Base-by-base conservation (phyloP, 1,140 invertebrate genomes). In the Portunus trituberculatus region DNA sequence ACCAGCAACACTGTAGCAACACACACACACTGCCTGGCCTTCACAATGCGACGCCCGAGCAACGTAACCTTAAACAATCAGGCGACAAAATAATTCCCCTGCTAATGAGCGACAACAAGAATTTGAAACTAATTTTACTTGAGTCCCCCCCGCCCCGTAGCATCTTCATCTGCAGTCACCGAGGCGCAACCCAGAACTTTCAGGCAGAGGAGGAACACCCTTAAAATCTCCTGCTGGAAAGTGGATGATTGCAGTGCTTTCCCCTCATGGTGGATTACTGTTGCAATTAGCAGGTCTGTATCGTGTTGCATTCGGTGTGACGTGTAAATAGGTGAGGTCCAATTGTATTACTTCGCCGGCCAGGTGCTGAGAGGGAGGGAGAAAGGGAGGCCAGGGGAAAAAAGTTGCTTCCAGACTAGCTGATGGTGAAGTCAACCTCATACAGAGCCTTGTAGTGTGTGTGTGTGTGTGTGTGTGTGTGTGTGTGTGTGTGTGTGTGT, bases 231-330 rank as follows among this genome's bases (percentile, higher is more conserved):
- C 4, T 16, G 7, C 39, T 83, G 4, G 39, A 93, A 46, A 67
- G 45, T 20, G 8, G n/a, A 93, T 8, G 48, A 31, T 28, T n/a
- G 76, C 45, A 4, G 46, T 25, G 76, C 45, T 16, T 32, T 46
- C 31, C 2, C 20, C 31, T 32, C 25, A 28, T 32, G 45, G 39
- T 28, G 92, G 92, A 93, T 93, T 93, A 93, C 82, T 93, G 67
- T 93, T 93, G 92, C 92, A 93, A 93, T 93, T 93, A 93, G 92
- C 48, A 93, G 92, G 92, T 93, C 92, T 93, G 84, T 93, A 93
- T 93, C 92, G 92, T 86, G 92, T 93, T 93, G 92, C 92, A 93
- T 93, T 93, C 82, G 76, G 45, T 46, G 67, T 86, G 76, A 93
- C 92, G 92, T 93, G 92, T 93, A 93, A 93, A 93, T 93, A 93